phyloP scores from a whole-genome alignment of 2,888 invertebrate genomes.

The Torymus aiolomorphi region DNA sequence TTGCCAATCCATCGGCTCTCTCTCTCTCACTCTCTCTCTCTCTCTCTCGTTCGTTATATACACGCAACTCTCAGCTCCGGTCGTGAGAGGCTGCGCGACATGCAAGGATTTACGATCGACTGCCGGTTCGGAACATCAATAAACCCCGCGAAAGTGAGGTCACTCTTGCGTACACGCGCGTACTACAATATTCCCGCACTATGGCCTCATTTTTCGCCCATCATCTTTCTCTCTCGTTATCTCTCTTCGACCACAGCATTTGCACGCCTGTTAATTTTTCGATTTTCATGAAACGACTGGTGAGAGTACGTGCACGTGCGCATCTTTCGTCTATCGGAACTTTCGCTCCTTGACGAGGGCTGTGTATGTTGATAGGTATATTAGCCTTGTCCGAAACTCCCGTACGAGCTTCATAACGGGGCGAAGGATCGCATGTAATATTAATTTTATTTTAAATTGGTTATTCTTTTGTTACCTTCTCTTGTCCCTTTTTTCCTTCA shows the following conservation, averaged over 20 bases:
- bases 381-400: conserved; percentile 43
- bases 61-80: not conserved
- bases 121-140: conserved; percentile 41
- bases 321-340: too few relatives aligned
- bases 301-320: not conserved
- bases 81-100: conserved; percentile 37
- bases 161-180: not conserved
- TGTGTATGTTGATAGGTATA: conserved; percentile 35
- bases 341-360: not conserved
- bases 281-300: conserved; percentile 12
- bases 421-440: conserved; percentile 39
- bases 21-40: conserved; percentile 1
- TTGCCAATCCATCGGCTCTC: conserved; percentile 35
- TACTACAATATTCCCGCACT: not conserved
- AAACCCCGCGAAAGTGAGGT: conserved; percentile 13
- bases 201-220: not conserved
- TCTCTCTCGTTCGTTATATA: not conserved
- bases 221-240: not conserved
- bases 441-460: conserved; percentile 45
- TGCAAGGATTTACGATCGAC: conserved; percentile 49
- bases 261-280: conserved; percentile 19
- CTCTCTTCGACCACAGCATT: not conserved
- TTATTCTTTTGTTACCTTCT: conserved; percentile 12
- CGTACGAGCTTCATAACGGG: conserved; percentile 15
- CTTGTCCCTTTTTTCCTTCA: not conserved